These are phyloP conservation scores for Pachyseris speciosa DNA, from an alignment of 64 coral and sea anemone species.

Conservation along the genomic window DNA sequence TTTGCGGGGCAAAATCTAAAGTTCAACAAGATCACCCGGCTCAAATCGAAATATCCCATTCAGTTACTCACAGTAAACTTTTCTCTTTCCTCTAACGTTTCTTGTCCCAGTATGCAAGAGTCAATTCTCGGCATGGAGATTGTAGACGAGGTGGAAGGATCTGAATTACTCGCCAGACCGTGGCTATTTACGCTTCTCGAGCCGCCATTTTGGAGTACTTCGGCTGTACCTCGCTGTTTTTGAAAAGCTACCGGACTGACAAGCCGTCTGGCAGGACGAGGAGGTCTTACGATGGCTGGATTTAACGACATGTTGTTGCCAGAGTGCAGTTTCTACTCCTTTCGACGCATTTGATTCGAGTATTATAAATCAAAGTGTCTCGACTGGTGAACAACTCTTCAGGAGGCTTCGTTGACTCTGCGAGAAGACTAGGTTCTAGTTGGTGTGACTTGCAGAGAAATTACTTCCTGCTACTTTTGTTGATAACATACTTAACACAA, in stretches of 20 bases:
- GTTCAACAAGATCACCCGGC: no score
- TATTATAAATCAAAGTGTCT: background rate
- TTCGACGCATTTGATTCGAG: background rate
- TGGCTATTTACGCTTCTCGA: background rate
- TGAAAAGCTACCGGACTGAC: background rate
- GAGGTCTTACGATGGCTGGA: background rate
- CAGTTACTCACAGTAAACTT: slow-evolving; percentile 81
- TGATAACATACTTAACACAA: no score
- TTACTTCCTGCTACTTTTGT: no score
- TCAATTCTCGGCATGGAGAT: slow-evolving; percentile 68
- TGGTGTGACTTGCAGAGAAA: background rate
- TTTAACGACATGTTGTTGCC: background rate
- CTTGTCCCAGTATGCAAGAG: slow-evolving; percentile 77
- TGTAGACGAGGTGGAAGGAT: background rate
- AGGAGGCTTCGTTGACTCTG: no score
- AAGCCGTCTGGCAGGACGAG: background rate
- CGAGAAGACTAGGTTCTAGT: no score
- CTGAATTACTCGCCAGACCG: background rate
- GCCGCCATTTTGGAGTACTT: background rate
- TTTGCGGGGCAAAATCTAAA: background rate
- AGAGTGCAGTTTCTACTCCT: background rate
- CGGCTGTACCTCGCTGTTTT: background rate
- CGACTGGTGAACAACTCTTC: no score
- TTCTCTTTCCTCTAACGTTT: slow-evolving; percentile 87
- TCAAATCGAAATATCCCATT: background rate